Evolutionary conservation across 1,140 invertebrate species (phyloP).

Genomic region (Cyphomyrmex costatus): DNA sequence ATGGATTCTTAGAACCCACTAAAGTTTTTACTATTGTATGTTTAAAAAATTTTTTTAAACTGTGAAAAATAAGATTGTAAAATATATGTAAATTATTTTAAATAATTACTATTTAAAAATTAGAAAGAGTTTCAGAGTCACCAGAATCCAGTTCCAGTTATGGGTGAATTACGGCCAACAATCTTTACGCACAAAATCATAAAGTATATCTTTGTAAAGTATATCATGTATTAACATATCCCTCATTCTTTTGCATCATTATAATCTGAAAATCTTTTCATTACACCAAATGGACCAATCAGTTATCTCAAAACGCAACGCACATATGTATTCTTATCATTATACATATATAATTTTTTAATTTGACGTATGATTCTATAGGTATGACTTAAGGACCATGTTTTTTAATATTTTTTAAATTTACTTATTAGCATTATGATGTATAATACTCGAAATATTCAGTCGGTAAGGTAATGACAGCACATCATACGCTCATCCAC

Average conservation of each 20-base stretch:
- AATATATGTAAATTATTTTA: no score
- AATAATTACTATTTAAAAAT: no score
- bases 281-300: neutral
- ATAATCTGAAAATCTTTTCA: slow-evolving; percentile 14
- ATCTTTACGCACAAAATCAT: neutral
- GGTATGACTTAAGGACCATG: neutral
- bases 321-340: neutral
- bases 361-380: neutral
- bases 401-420: neutral
- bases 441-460: neutral
- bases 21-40: no score
- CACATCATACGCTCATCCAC: neutral
- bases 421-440: neutral
- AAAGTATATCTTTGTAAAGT: neutral
- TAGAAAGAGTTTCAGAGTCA: no score
- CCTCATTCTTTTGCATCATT: neutral
- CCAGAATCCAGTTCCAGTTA: no score
- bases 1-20: no score
- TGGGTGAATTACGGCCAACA: neutral
- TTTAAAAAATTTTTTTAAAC: no score
- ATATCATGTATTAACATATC: neutral
- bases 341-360: neutral
- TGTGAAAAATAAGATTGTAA: no score
- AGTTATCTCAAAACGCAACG: neutral
- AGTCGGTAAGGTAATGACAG: neutral